Conservation (phyloP, 2,113 vertebrate species). For the Dendrocopos noguchii region DNA sequence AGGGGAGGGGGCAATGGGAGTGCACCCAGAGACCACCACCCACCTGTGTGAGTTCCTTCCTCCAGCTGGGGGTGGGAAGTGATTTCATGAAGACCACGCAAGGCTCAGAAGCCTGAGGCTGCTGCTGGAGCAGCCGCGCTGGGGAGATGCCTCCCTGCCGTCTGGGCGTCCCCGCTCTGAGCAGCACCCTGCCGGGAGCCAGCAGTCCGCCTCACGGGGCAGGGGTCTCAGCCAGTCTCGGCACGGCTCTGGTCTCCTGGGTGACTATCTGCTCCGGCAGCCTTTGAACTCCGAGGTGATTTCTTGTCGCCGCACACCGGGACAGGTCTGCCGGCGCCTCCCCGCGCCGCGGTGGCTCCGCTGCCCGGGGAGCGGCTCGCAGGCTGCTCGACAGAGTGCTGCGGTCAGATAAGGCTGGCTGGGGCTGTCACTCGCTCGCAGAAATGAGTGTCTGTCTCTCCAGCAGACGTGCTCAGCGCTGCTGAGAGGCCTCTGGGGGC, state of each 20-base stretch:
- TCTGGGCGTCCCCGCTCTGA: fast-evolving
- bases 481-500: not conserved
- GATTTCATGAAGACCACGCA: fast-evolving
- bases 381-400: not conserved
- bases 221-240: not conserved
- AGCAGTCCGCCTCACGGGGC: too few relatives aligned
- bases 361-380: not conserved
- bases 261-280: slow-evolving; percentile 37
- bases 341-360: not conserved
- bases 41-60: fast-evolving
- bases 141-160: fast-evolving
- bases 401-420: slow-evolving; percentile 41
- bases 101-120: fast-evolving
- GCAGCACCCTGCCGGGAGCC: not conserved
- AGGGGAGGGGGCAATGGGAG: not conserved
- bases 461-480: not conserved
- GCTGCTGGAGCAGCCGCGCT: not conserved
- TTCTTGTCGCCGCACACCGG: not conserved
- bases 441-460: not conserved
- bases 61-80: fast-evolving
- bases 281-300: slow-evolving; percentile 15
- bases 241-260: slow-evolving; percentile 28
- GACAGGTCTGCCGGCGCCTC: not conserved
- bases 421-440: not conserved
- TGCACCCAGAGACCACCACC: fast-evolving